Evolutionary conservation across 1,140 invertebrate genomes (phyloP), one percentile per base, ranked within the genome.

Genomic region (Musca domestica): DNA sequence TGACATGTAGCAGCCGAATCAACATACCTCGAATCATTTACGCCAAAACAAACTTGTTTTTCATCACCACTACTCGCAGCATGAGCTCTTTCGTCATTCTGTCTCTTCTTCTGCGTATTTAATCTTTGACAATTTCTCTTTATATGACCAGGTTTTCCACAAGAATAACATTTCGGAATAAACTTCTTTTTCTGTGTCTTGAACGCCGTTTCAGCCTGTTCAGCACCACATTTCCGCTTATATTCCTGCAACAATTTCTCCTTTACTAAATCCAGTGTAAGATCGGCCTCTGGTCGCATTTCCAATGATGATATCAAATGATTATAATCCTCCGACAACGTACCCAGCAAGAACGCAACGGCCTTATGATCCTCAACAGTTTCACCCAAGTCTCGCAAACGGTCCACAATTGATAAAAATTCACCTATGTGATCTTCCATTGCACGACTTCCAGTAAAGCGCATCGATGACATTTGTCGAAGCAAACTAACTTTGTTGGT

Each of bases 291-390:
- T 4, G 71, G 34, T 66, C 74, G 70, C 20, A 71, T 68, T 51
- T 76, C 72, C 12, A 74, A 65, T 20, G 71, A 69, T 0, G 70
- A 74, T 10, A 75, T 72, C 6, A 74, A 52, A 25, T 68, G 66
- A 9, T 68, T 67, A 22, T 75, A 76, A 0, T 67, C 49, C 17
- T 76, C 75, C 17, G 71, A 70, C 2, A 76, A 41, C 61, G 71
- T 75, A 0, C 72, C 52, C 3, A 76, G 10, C 2, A 76, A 49
- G 14, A 75, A 61, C 2, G 71, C 71, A 14, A 76, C 72, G 1
- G 72, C 22, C 63, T 74, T 71, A 0, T 76, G 69, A 22, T 76
- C 70, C 14, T 70, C 71, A 0, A 76, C 58, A 1, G 68, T 63
- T 19, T 72, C 72, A 0, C 71, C 74, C 0, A 71, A 71, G 30